Conservation (phyloP, 2,797 vertebrate species). For the Strix occidentalis region DNA sequence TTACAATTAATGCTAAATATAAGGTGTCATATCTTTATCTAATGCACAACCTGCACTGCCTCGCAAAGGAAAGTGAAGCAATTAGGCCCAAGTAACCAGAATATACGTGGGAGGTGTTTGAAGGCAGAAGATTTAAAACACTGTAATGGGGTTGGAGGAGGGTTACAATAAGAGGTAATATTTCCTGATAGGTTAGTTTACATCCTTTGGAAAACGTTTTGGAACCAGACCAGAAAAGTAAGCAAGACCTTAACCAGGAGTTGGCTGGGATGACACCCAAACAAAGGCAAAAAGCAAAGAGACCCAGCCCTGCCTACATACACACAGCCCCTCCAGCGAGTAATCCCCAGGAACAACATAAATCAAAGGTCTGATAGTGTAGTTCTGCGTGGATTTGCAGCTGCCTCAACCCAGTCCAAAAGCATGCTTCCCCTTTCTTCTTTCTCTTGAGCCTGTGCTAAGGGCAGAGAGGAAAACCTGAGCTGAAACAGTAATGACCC, state of each 20-base stretch:
- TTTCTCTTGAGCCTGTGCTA: neutral
- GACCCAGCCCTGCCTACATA: neutral
- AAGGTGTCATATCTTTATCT: conserved; percentile 64
- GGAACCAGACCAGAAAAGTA: neutral
- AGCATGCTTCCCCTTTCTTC: neutral
- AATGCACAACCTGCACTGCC: conserved; percentile 17
- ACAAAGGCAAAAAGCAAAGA: neutral
- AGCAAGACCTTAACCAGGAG: neutral
- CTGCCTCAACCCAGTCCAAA: neutral
- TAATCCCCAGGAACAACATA: neutral
- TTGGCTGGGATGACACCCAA: neutral
- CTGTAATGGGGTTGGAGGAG: neutral
- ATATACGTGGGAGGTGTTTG: conserved; percentile 37
- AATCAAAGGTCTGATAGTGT: neutral
- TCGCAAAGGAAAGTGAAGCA: conserved; percentile 51
- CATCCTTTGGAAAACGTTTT: conserved; percentile 44
- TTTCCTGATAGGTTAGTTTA: conserved; percentile 50
- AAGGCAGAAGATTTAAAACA: conserved; percentile 37
- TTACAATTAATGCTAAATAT: conserved; percentile 72
- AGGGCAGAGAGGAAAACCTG: neutral
- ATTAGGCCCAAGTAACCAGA: conserved; percentile 45
- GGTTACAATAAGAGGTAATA: neutral
- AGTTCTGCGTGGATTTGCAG: neutral
- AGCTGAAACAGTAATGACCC: neutral
- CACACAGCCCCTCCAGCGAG: neutral